Conservation (phyloP, 2,888 invertebrate species). For the Ectobius pallidus region DNA sequence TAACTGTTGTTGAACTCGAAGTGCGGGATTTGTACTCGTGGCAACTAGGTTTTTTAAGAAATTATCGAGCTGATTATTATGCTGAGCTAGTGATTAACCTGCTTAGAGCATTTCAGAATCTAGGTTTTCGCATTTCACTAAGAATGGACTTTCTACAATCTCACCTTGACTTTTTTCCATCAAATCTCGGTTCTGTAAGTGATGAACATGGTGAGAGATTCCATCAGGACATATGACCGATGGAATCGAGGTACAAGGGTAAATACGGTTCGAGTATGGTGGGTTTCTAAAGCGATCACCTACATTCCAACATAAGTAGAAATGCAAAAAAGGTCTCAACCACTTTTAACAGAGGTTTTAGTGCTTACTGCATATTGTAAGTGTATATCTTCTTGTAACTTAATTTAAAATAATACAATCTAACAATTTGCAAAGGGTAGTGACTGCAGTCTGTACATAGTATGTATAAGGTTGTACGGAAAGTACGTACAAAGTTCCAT, state of each 20-base stretch:
- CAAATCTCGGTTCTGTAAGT: neutral
- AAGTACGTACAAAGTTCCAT: too few species aligned
- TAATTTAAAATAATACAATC: too few species aligned
- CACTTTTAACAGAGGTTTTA: too few species aligned
- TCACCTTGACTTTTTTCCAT: neutral
- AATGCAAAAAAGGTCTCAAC: too few species aligned
- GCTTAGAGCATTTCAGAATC: neutral
- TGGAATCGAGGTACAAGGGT: neutral
- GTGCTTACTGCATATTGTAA: too few species aligned
- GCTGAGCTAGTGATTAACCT: neutral
- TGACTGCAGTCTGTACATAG: too few species aligned
- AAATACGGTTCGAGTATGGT: neutral
- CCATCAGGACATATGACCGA: slow-evolving; percentile 2
- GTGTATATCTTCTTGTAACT: too few species aligned
- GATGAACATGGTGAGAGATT: slow-evolving; percentile 9
- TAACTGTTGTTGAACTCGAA: too few species aligned
- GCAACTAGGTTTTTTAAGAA: neutral
- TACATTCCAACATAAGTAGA: too few species aligned
- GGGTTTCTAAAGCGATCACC: neutral
- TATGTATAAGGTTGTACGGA: too few species aligned
- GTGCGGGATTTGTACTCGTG: too few species aligned
- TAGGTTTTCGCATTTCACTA: neutral
- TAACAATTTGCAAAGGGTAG: too few species aligned
- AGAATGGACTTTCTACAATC: slow-evolving; percentile 6
- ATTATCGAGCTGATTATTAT: neutral